Base-by-base conservation (phyloP, 1,140 invertebrate species). In the Drosophila kanapiae region DNA sequence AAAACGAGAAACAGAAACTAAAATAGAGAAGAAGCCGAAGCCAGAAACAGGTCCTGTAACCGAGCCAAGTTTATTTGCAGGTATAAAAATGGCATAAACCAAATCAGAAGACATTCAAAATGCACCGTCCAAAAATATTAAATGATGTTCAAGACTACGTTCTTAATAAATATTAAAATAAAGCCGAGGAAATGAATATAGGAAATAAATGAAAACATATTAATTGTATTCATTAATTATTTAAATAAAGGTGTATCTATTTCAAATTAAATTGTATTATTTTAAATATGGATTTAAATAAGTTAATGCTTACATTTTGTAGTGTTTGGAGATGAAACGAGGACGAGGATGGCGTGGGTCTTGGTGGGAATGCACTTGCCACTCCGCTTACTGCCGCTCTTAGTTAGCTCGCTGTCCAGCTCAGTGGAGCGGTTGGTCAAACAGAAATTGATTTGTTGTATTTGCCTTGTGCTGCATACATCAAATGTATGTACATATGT, bases 391-490 rank as follows among this genome's bases (percentile, higher is more conserved):
- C 48, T 77, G 62, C 69, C 69, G 57, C 42, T 71, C 78, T 74
- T 60, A 84, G 68, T 84, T 84, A 77, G 76, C 60, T 77, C 47
- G 64, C 45, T 78, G 81, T 83, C 43, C 77, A 63, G 76, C 82
- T 81, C 82, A 85, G 43, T 85, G 82, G 71, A 85, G 82, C 82
- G 82, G 62, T 81, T 58, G 78, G 82, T 85, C 82, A 85, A 85
- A 85, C 82, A 85, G 82, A 85, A 85, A 85, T 85, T 84, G 82
- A 84, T 84, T 84, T 84, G 72, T 80, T 71, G 61, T 77, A 65
- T 72, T 81, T 76, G 58, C 54, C 62, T 49, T 60, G 35, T 76
- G 63, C 42, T 63, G 45, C 81, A 76, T 75, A 75, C n/a, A n/a
- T n/a, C n/a, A n/a, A n/a, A n/a, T n/a, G n/a, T n/a, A n/a, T n/a